A percentile compares a stretch with the other conserved stretches of the same genome.
These are phyloP conservation scores for Atta colombica DNA, from an alignment of 1,140 invertebrate species.

Conservation along the genomic window DNA sequence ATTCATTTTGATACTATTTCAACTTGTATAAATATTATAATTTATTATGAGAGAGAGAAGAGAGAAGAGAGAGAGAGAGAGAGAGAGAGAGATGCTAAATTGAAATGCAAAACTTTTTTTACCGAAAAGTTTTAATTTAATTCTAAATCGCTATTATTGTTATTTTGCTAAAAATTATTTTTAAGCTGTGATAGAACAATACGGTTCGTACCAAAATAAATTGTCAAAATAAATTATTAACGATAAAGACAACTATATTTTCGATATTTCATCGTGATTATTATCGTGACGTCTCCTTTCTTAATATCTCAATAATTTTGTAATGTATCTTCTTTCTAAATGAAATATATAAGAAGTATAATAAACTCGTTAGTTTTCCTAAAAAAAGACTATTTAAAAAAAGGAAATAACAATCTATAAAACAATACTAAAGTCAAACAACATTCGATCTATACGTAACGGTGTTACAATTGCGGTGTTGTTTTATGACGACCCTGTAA, in stretches of 20 bases:
- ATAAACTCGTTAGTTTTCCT: not conserved
- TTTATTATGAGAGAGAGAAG: too few relatives aligned
- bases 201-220: too few relatives aligned
- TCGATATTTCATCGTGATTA: too few relatives aligned
- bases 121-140: too few relatives aligned
- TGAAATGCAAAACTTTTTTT: not conserved
- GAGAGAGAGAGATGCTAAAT: not conserved
- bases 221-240: too few relatives aligned
- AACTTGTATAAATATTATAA: not conserved
- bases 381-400: not conserved
- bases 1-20: not conserved
- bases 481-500: conserved; percentile 24
- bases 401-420: not conserved
- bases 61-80: too few relatives aligned
- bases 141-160: too few relatives aligned
- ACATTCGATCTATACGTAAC: conserved; percentile 6
- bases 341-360: not conserved
- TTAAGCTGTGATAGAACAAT: too few relatives aligned
- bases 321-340: not conserved
- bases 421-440: not conserved
- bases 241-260: too few relatives aligned
- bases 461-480: not conserved
- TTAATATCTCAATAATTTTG: not conserved
- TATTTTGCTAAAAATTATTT: too few relatives aligned
- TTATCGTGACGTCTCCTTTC: too few relatives aligned